phyloP scores from a whole-genome alignment of 2,113 vertebrate species.

The Silurus asotus region DNA sequence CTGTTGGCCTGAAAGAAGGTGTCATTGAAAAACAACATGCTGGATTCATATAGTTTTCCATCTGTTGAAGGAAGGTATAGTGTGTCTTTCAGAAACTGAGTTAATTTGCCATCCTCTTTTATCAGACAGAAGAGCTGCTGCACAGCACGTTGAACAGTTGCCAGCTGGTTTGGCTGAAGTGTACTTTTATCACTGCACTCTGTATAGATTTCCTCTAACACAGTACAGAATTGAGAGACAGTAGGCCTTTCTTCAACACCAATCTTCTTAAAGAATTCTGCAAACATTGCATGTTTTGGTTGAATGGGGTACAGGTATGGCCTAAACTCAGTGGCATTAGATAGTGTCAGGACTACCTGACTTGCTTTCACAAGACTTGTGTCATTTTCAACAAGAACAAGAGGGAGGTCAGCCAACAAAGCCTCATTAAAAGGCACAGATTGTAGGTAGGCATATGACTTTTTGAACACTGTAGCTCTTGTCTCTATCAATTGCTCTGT shows the following conservation, averaged over 20 bases:
- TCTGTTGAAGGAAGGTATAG: slow-evolving; percentile 77
- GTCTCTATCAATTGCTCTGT: slow-evolving; percentile 40
- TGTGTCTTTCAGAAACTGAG: slow-evolving; percentile 26
- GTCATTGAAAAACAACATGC: slow-evolving; percentile 73
- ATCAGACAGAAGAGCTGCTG: slow-evolving; percentile 69
- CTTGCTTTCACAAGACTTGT: slow-evolving; percentile 58
- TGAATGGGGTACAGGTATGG: slow-evolving; percentile 73
- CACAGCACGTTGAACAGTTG: slow-evolving; percentile 63
- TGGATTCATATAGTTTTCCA: slow-evolving; percentile 70
- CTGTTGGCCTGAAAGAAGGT: slow-evolving; percentile 60
- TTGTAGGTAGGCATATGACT: slow-evolving; percentile 63
- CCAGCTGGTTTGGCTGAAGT: slow-evolving; percentile 65
- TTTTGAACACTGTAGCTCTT: slow-evolving; percentile 60
- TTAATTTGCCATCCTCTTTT: not conserved
- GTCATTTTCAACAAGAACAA: slow-evolving; percentile 73
- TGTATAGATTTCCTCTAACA: slow-evolving; percentile 71
- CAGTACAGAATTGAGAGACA: slow-evolving; percentile 68
- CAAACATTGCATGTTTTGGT: slow-evolving; percentile 7
- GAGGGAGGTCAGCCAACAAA: slow-evolving; percentile 61
- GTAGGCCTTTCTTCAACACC: slow-evolving; percentile 65
- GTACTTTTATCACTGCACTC: slow-evolving; percentile 63
- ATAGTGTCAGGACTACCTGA: slow-evolving; percentile 59
- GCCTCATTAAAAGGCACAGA: slow-evolving; percentile 40
- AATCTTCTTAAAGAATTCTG: slow-evolving; percentile 68
- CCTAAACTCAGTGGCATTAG: slow-evolving; percentile 38